Conservation (phyloP, 92 coral and sea anemone genomes). For the Bergia sp. region DNA sequence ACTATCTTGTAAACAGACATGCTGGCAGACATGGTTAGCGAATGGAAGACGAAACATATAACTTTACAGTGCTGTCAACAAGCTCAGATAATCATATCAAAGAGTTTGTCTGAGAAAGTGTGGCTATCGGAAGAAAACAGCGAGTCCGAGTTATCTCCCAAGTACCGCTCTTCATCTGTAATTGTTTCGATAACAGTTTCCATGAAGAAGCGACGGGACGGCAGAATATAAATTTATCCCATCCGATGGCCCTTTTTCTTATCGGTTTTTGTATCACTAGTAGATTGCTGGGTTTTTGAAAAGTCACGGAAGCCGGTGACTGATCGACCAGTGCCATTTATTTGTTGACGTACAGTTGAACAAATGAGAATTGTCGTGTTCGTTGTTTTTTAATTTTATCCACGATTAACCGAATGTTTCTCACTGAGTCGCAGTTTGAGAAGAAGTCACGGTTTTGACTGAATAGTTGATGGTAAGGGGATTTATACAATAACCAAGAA, state of each 20-base stretch:
- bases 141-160: constrained; percentile 24
- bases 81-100: constrained; percentile 40
- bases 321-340: neutral
- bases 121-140: constrained; percentile 40
- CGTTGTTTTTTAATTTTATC: neutral
- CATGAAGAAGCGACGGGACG: constrained; percentile 14
- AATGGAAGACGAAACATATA: constrained; percentile 44
- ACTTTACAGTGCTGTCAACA: constrained; percentile 45
- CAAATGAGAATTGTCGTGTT: neutral
- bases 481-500: neutral
- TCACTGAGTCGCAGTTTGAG: neutral
- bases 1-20: constrained; percentile 44
- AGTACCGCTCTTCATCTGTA: constrained; percentile 39
- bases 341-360: neutral
- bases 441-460: no score
- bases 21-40: constrained; percentile 26
- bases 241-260: neutral
- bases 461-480: neutral
- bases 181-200: constrained; percentile 31
- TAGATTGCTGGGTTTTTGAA: constrained; percentile 12
- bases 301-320: constrained; percentile 36
- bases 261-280: constrained; percentile 20
- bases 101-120: constrained; percentile 29
- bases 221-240: constrained; percentile 29
- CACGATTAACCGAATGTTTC: neutral